Evolutionary conservation across 23 tunicate genomes (phyloP).

Genomic region (Ciona savignyi): DNA sequence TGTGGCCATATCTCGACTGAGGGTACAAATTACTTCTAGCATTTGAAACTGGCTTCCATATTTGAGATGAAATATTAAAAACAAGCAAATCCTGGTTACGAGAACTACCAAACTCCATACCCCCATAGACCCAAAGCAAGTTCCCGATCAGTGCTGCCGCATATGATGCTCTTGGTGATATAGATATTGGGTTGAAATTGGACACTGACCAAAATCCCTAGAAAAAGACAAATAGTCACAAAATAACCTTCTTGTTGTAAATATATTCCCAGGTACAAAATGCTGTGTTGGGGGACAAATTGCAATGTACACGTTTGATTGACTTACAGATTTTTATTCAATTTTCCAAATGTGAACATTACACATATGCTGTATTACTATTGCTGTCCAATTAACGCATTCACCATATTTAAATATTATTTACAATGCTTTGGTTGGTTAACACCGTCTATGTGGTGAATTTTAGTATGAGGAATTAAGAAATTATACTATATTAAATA

Average conservation of each 20-base stretch:
- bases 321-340: too few species aligned
- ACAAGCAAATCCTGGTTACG: background rate
- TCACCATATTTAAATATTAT: too few species aligned
- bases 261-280: too few species aligned
- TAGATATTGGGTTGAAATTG: background rate
- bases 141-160: conserved; percentile 6
- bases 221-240: background rate
- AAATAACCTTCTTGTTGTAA: background rate
- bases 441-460: too few species aligned
- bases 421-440: too few species aligned
- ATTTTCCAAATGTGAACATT: too few species aligned
- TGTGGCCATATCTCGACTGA: conserved; percentile 65
- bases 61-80: conserved; percentile 13
- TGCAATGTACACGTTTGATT: too few species aligned
- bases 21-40: background rate
- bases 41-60: conserved; percentile 3
- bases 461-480: too few species aligned
- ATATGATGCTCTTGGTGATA: conserved; percentile 39
- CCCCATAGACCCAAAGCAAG: conserved; percentile 55
- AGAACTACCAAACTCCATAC: conserved; percentile 19
- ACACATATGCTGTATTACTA: too few species aligned
- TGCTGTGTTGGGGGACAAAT: conserved; percentile 4
- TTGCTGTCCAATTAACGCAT: too few species aligned
- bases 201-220: conserved; percentile 18
- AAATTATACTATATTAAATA: too few species aligned